phyloP scores from a whole-genome alignment of 1,140 invertebrate genomes.

The Drosophila bipectinata region DNA sequence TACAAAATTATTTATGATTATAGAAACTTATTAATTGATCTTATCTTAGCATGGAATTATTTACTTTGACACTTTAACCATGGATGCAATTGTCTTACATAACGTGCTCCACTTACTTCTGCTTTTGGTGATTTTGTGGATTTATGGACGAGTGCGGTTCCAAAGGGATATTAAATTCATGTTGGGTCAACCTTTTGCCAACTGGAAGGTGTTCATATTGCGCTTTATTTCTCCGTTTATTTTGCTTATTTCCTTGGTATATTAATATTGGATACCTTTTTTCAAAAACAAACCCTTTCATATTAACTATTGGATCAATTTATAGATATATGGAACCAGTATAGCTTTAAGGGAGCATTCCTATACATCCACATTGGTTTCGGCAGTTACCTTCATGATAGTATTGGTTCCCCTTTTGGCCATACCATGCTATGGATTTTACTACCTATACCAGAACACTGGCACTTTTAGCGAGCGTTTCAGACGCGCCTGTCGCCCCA shows the following conservation, averaged over 20 bases:
- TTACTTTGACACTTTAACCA: constrained; percentile 44
- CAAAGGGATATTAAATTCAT: constrained; percentile 91
- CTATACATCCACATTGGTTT: not conserved
- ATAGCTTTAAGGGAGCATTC: constrained; percentile 33
- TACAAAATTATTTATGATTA: too few relatives aligned
- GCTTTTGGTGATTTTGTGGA: constrained; percentile 89
- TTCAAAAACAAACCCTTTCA: not conserved
- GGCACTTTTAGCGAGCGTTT: constrained; percentile 60
- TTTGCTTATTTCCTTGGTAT: constrained; percentile 53
- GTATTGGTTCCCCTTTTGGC: constrained; percentile 42
- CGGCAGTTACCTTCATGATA: constrained; percentile 30
- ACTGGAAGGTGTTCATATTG: constrained; percentile 73
- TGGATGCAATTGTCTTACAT: constrained; percentile 87
- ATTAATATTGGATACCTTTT: constrained; percentile 2
- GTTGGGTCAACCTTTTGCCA: constrained; percentile 88
- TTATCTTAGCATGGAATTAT: constrained; percentile 49
- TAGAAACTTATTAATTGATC: not conserved
- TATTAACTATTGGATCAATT: not conserved
- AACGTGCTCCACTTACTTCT: constrained; percentile 89
- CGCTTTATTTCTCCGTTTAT: constrained; percentile 71
- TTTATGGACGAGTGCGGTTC: constrained; percentile 90
- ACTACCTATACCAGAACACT: constrained; percentile 49
- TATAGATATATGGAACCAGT: not conserved
- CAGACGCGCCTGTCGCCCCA: constrained; percentile 58
- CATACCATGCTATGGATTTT: constrained; percentile 68